Base-by-base conservation (phyloP, 2,113 vertebrate species). In the Cephalopterus ornatus region DNA sequence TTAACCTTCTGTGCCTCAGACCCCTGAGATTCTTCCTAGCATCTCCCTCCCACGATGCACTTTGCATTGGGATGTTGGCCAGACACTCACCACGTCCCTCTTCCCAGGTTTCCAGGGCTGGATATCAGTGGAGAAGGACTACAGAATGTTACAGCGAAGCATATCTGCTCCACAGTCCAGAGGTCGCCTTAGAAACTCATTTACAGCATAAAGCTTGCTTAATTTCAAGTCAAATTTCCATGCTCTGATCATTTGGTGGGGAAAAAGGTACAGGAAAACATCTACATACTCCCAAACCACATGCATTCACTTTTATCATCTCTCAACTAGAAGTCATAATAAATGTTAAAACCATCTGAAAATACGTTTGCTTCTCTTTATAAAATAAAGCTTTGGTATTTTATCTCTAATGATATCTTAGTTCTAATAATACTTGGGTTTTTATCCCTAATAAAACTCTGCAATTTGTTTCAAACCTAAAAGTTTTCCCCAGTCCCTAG, bases 281-380 rank as follows among this genome's bases (percentile, higher is more conserved):
- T 15, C 22, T 23, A 62, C 32, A 55, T 2, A 1, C 6, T 53
- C 22, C 10, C 24, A 73, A 73, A 46, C 4, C 4, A 47, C 42
- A n/a, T 9, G 12, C 0, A 0, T 16, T 87, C 49, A 30, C 14
- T 63, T 49, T 58, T 63, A 39, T 27, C 0, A 0, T 55, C 12
- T 77, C 74, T 77, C 33, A 56, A 42, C 20, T 17, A 70, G 26
- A 85, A 52, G 16, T 37, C 35, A 42, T 56, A 74, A 23, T 8
- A 68, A 37, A 55, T 6, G 6, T 33, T 46, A 39, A 74, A 62
- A 47, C 3, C 9, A 56, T 5, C 19, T 66, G 32, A 44, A 81
- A 88, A 84, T 8, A 72, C 3, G 3, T 42, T 59, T 68, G 5
- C 22, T 71, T 85, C 66, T 46, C 35, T 16, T 72, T 27, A 27